A percentile compares a stretch with the other conserved stretches of the same genome.
Evolutionary conservation across 2,113 vertebrate genomes (phyloP).

Genomic region (Channa maculata): DNA sequence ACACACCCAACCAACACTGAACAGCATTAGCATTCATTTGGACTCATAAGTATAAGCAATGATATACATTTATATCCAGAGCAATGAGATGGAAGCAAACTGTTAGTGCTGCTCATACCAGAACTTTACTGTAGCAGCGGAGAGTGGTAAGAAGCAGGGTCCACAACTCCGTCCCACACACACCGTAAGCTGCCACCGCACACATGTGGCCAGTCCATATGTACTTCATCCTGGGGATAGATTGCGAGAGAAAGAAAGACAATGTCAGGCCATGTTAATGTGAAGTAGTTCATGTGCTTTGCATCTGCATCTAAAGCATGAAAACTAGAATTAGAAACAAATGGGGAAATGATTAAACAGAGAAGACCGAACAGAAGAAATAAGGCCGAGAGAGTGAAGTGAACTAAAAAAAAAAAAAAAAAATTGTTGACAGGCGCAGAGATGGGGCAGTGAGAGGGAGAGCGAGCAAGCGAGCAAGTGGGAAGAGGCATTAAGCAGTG

Average conservation of each 20-base stretch:
- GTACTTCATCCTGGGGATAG: slow-evolving; percentile 92
- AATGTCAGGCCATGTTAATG: neutral
- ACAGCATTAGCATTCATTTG: neutral
- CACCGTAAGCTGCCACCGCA: slow-evolving; percentile 90
- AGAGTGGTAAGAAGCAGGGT: slow-evolving; percentile 81
- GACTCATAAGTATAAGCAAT: neutral
- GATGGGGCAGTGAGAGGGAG: slow-evolving; percentile 9
- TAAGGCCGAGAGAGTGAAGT: slow-evolving; percentile 18
- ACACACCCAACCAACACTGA: neutral
- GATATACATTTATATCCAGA: neutral
- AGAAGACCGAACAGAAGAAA: neutral
- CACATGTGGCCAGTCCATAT: slow-evolving; percentile 99
- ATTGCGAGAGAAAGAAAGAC: slow-evolving; percentile 7
- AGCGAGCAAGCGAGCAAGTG: neutral
- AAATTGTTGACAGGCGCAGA: slow-evolving; percentile 43
- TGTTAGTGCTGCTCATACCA: slow-evolving; percentile 60
- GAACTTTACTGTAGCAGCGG: slow-evolving; percentile 77
- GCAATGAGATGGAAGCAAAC: neutral
- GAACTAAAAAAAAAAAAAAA: slow-evolving; percentile 46
- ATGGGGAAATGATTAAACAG: slow-evolving; percentile 36
- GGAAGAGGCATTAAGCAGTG: slow-evolving; percentile 15
- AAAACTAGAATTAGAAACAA: slow-evolving; percentile 26
- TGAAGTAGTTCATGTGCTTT: neutral
- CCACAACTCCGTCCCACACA: slow-evolving; percentile 91
- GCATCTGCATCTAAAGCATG: slow-evolving; percentile 11